These are phyloP conservation scores for Caloenas nicobarica DNA, from an alignment of 2,113 vertebrate genomes.

Conservation along the genomic window DNA sequence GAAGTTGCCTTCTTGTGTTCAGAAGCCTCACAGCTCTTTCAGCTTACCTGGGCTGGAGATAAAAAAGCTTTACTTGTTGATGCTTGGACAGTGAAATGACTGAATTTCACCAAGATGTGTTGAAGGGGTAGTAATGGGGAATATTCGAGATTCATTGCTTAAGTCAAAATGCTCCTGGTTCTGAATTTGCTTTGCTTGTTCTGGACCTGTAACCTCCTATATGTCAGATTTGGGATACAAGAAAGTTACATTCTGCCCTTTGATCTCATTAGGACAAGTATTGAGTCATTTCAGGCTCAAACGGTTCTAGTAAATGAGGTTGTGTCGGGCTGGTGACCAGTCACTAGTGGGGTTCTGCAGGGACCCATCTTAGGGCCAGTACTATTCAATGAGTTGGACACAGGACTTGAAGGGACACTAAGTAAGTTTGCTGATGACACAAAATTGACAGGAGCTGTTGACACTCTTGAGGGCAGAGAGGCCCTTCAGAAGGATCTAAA, in stretches of 20 bases:
- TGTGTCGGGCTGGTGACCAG: no score
- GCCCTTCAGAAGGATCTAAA: no score
- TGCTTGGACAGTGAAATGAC: neutral
- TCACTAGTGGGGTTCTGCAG: no score
- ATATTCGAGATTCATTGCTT: neutral
- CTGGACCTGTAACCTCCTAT: neutral
- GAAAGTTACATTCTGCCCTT: neutral
- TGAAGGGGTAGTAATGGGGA: neutral
- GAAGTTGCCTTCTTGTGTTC: neutral
- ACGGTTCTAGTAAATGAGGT: no score
- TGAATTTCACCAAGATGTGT: neutral
- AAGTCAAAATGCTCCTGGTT: neutral
- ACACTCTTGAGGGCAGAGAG: no score
- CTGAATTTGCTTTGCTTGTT: neutral
- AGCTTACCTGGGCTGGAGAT: neutral
- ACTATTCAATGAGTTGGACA: no score
- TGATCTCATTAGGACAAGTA: neutral
- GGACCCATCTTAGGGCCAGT: no score
- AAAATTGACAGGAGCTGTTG: no score
- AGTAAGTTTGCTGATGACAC: no score
- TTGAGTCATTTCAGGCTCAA: neutral
- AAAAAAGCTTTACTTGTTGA: neutral
- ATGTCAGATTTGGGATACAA: neutral
- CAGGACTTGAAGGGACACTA: no score
- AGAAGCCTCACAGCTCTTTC: neutral